Base-by-base conservation (phyloP, 2,888 invertebrate genomes). In the Galeopsomyia nigrocyanea region DNA sequence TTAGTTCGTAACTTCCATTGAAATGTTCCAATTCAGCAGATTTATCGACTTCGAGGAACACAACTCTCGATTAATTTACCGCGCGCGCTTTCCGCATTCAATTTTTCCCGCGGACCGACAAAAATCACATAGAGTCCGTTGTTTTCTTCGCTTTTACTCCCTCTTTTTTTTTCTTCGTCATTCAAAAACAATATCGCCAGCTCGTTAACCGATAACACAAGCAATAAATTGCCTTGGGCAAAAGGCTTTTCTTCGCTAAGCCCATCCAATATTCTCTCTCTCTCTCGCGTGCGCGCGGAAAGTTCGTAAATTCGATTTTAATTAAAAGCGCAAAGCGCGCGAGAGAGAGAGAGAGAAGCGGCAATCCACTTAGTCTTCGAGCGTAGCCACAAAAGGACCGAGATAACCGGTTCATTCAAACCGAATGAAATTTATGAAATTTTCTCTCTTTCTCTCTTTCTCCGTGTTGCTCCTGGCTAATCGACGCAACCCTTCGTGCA, bases 281-380 rank as follows among this genome's bases (percentile, higher is more conserved):
- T 14, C 26, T 6, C 39, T 21, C 53, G 50, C 46, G 21, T 7
- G 46, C 39, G 47, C 31, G 10, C 5, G 31, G 19, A 22, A 66
- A 47, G 19, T 56, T 57, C 57, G 47, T 47, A 62, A 68, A 68
- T 62, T 19, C 68, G 62, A 68, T 62, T 68, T 68, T 62, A 68
- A 60, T 68, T 62, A 62, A 68, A 68, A 67, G 26, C 60, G 17
- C 60, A 53, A 61, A 7, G 39, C 39, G 39, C 26, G 13, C 39
- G 39, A 39, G 39, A 39, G 39, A 39, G 39, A 39, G 39, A 39
- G 39, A 39, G 39, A 39, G 60, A n/a, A 60, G 53, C 26, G 22
- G 39, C 39, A 53, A 60, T 68, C 68, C 53, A 68, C 51, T 60
- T 31, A 22, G 57, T 10, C 53, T n/a, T n/a, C 7, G 17, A 26